Conservation (phyloP, 2,888 invertebrate genomes). For the Horisme vitalbata region DNA sequence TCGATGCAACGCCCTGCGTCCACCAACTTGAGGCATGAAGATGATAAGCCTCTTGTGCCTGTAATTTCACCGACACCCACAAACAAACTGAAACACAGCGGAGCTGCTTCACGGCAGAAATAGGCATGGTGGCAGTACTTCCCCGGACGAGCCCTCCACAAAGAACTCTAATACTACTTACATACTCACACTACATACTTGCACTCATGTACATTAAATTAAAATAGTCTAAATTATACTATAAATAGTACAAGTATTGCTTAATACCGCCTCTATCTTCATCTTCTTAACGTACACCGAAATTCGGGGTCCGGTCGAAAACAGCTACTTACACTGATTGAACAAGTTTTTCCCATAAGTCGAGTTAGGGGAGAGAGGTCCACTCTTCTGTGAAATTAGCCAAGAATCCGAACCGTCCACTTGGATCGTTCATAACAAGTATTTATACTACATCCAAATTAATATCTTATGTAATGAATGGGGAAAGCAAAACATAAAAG, state of each 20-base stretch:
- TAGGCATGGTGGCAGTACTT: too few relatives aligned
- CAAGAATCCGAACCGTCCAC: constrained; percentile 44
- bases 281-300: constrained; percentile 16
- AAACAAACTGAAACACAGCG: too few relatives aligned
- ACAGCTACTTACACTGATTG: constrained; percentile 75
- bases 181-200: too few relatives aligned
- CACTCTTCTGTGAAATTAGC: constrained; percentile 74
- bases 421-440: constrained; percentile 40
- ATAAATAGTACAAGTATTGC: neutral
- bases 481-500: neutral
- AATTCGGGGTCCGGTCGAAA: constrained; percentile 53
- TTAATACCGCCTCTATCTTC: constrained; percentile 42
- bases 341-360: constrained; percentile 76
- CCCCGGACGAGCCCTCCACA: too few relatives aligned
- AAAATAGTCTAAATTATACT: too few relatives aligned
- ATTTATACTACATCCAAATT: constrained; percentile 26
- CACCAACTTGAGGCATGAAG: too few relatives aligned
- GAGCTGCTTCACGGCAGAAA: too few relatives aligned
- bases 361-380: constrained; percentile 47
- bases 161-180: too few relatives aligned
- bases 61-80: too few relatives aligned
- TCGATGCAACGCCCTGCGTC: too few relatives aligned
- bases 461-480: constrained; percentile 28
- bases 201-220: too few relatives aligned
- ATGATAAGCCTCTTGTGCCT: too few relatives aligned